A percentile compares a stretch with the other conserved stretches of the same genome.
phyloP scores from a whole-genome alignment of 2,113 vertebrate genomes.

The Bufo bufo region DNA sequence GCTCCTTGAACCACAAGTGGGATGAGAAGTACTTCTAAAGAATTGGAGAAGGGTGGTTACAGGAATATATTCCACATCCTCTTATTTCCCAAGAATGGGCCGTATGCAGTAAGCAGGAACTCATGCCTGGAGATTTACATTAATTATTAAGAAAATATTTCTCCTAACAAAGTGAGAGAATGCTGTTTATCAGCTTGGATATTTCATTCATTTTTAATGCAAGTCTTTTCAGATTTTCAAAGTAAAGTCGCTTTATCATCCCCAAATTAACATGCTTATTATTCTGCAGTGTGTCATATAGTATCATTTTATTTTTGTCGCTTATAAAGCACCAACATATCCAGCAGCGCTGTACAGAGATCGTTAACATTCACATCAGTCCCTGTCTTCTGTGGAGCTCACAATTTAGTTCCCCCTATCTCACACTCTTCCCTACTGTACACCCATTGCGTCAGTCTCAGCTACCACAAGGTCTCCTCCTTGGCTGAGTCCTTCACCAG shows the following conservation, averaged over 20 bases:
- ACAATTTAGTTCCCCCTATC: too few species aligned
- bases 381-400: too few species aligned
- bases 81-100: constrained; percentile 7
- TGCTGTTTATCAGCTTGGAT: neutral
- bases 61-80: neutral
- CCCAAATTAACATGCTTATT: neutral
- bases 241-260: neutral
- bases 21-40: neutral
- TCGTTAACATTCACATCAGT: too few species aligned
- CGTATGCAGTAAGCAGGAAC: neutral
- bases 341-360: too few species aligned
- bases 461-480: too few species aligned
- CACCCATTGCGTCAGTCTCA: too few species aligned
- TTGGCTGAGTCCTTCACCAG: too few species aligned
- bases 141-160: constrained; percentile 8
- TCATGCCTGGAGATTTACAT: neutral
- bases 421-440: too few species aligned
- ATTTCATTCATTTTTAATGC: neutral
- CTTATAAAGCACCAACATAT: too few species aligned
- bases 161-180: neutral
- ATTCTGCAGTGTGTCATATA: neutral
- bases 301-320: too few species aligned
- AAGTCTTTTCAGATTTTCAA: neutral
- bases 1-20: neutral
- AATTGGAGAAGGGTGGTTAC: neutral